These are phyloP conservation scores for Octopus bimaculoides DNA, from an alignment of 1,140 invertebrate genomes.

Conservation along the genomic window DNA sequence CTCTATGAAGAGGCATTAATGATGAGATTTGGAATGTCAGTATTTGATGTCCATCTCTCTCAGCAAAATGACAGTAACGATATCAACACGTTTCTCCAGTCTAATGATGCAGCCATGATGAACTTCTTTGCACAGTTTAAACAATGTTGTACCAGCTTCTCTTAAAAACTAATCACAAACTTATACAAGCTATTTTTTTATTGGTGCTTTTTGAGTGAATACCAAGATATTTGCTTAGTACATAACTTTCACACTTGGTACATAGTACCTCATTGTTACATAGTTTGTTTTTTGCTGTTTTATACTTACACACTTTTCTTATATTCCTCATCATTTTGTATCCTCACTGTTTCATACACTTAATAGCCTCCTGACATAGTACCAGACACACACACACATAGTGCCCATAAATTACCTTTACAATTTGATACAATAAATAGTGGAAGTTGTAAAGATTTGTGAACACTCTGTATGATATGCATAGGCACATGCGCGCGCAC, in stretches of 20 bases:
- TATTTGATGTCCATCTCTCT: background rate
- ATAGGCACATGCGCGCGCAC: too few relatives aligned
- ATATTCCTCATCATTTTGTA: too few relatives aligned
- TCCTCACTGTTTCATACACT: too few relatives aligned
- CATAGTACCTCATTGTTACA: background rate
- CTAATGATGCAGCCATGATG: background rate
- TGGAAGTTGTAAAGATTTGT: too few relatives aligned
- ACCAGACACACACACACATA: too few relatives aligned
- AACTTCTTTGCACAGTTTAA: background rate
- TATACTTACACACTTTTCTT: too few relatives aligned
- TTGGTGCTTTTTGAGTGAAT: background rate
- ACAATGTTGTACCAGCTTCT: background rate
- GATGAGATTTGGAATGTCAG: background rate
- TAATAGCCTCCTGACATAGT: too few relatives aligned
- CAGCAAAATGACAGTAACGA: background rate
- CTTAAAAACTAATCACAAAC: background rate
- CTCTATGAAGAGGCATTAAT: background rate
- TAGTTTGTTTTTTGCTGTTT: too few relatives aligned
- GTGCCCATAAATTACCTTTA: too few relatives aligned
- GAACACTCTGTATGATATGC: too few relatives aligned
- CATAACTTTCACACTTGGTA: background rate
- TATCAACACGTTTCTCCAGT: background rate
- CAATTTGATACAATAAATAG: too few relatives aligned
- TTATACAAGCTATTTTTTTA: background rate
- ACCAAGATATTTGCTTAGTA: background rate